These are phyloP conservation scores for Halichoeres trimaculatus DNA, from an alignment of 2,113 vertebrate species.

Conservation along the genomic window DNA sequence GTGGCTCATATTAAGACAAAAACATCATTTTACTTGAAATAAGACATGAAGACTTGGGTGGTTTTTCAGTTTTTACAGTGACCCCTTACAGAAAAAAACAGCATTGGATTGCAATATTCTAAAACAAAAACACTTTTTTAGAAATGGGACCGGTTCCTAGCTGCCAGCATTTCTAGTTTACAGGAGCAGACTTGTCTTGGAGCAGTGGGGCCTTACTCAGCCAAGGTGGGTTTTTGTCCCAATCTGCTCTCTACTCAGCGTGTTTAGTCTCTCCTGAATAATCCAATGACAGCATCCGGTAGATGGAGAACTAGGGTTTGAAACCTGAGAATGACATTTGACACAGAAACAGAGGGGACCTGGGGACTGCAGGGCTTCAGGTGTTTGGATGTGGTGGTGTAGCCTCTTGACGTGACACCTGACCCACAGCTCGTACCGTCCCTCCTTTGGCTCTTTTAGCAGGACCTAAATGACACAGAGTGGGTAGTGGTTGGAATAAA, in stretches of 20 bases:
- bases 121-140: no score
- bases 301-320: conserved; percentile 75
- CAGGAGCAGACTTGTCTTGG: conserved; percentile 20
- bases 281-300: conserved; percentile 79
- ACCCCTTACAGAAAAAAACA: no score
- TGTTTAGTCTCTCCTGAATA: conserved; percentile 85
- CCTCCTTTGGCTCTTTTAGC: conserved; percentile 21
- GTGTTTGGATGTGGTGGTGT: conserved; percentile 51
- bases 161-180: conserved; percentile 23
- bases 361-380: conserved; percentile 60
- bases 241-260: conserved; percentile 77
- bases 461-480: conserved; percentile 47
- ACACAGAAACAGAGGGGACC: conserved; percentile 65
- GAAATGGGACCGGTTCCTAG: no score
- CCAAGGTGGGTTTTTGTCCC: conserved; percentile 75
- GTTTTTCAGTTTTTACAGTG: no score
- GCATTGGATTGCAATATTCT: no score
- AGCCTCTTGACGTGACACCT: conserved; percentile 66
- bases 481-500: conserved; percentile 39
- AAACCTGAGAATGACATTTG: conserved; percentile 80
- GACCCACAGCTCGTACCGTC: conserved; percentile 57
- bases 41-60: no score
- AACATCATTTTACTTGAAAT: no score
- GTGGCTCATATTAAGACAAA: no score
- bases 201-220: conserved; percentile 47